Evolutionary conservation across 2,797 vertebrate genomes (phyloP).

Genomic region (Atherinosoma microstoma): DNA sequence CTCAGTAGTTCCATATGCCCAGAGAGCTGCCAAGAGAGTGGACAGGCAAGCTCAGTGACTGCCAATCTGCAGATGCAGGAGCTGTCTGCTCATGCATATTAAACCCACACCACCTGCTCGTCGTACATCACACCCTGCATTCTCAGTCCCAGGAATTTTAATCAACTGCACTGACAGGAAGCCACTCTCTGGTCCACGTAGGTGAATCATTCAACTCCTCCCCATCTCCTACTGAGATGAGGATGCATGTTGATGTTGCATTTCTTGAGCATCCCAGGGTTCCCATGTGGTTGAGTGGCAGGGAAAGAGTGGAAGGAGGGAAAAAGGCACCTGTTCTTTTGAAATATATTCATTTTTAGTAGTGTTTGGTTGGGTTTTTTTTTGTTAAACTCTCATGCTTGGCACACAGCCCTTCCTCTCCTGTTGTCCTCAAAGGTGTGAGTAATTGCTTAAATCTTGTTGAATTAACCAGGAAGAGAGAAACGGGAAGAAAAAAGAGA

Average conservation of each 20-base stretch:
- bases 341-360: constrained; percentile 4
- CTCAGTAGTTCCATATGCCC: constrained; percentile 73
- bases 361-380: neutral
- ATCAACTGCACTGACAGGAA: constrained; percentile 76
- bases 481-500: neutral
- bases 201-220: constrained; percentile 65
- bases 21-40: constrained; percentile 69
- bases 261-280: constrained; percentile 32
- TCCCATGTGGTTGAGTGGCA: constrained; percentile 33
- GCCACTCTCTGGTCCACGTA: constrained; percentile 59
- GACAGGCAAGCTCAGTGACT: constrained; percentile 76
- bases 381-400: constrained; percentile 32
- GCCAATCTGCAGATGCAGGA: constrained; percentile 81
- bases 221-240: constrained; percentile 25
- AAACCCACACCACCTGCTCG: constrained; percentile 80
- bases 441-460: constrained; percentile 46
- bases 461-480: constrained; percentile 26
- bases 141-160: constrained; percentile 77
- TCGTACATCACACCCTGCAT: constrained; percentile 80
- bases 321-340: constrained; percentile 8
- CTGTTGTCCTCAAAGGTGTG: constrained; percentile 35
- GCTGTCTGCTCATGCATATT: constrained; percentile 81
- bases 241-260: constrained; percentile 58
- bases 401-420: constrained; percentile 12
- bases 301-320: neutral